Evolutionary conservation across 2,113 vertebrate genomes (phyloP).

Genomic region (Orientallactaga bullata): DNA sequence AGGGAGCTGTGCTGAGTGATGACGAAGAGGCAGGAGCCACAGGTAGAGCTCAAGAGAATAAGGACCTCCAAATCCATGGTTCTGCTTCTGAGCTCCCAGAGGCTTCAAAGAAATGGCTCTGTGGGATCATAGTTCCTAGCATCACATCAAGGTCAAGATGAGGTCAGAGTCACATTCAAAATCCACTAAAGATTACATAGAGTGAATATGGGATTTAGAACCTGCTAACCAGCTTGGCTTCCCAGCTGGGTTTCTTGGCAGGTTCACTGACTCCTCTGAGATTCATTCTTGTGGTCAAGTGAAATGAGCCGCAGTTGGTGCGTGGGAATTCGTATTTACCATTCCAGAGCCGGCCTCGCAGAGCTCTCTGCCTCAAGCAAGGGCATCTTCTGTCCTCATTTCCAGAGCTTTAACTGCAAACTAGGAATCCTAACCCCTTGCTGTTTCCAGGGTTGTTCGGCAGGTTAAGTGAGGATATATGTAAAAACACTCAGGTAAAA

Average conservation of each 20-base stretch:
- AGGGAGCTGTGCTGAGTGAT: neutral
- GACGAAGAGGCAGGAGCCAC: neutral
- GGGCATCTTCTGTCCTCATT: neutral
- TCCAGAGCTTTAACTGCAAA: neutral
- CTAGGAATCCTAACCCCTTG: neutral
- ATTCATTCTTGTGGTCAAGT: neutral
- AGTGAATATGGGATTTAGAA: neutral
- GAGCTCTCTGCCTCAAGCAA: neutral
- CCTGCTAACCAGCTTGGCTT: neutral
- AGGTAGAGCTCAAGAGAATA: neutral
- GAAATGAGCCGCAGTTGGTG: neutral
- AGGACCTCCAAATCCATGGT: rapidly evolving
- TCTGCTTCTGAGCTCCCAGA: neutral
- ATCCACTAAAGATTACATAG: neutral
- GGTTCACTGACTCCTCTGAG: neutral
- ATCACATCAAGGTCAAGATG: neutral
- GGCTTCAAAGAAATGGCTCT: neutral
- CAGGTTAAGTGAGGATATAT: neutral
- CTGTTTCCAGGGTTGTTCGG: neutral
- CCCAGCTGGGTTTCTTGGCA: neutral
- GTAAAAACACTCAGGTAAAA: neutral
- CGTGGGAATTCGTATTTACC: neutral
- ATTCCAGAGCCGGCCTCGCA: neutral
- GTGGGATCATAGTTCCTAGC: neutral
- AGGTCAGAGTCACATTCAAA: neutral